Base-by-base conservation (phyloP, 1,140 invertebrate genomes). In the Chymomyza costata region DNA sequence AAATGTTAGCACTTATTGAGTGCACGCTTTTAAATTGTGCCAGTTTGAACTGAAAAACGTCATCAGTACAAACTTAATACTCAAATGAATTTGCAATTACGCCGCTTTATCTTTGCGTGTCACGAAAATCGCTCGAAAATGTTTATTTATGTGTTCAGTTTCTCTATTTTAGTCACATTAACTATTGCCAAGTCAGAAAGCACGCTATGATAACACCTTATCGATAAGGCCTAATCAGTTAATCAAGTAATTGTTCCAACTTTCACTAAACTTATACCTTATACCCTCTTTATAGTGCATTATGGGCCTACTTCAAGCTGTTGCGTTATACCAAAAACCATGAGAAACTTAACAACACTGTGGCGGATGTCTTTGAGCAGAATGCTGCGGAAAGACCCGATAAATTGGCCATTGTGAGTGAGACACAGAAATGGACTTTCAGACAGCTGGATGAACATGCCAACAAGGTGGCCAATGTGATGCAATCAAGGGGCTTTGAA, bases 391-490 rank as follows among this genome's bases (percentile, higher is more conserved):
- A 89, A 70, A 89, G 95, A 87, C 94, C 94, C 0, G 88, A 95
- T 25, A 95, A 94, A 87, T 67, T 89, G 1, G 93, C 92, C 50
- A 91, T 97, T 38, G 86, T 95, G 15, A 94, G 88, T 67, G 92
- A 96, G 82, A 81, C 76, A 0, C 74, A 81, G 40, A 37, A 52
- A 30, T 96, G 94, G 94, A 94, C 93, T 6, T 97, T 93, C 85
- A 87, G 90, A 35, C 89, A 91, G 90, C 87, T 97, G 2, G 94
- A 97, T 52, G 90, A 92, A 25, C 93, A 92, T 61, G 93, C 94
- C 14, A 97, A 98, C 86, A 90, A 91, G 86, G 88, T 97, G n/a
- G 93, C 94, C 0, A 92, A 94, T 53, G 89, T 92, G 15, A 94
- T 97, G 86, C 90, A 92, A 73, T 89, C 88, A 0, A 89, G 92